Conservation (phyloP, 2,113 vertebrate species). For the Vireo altiloquus region DNA sequence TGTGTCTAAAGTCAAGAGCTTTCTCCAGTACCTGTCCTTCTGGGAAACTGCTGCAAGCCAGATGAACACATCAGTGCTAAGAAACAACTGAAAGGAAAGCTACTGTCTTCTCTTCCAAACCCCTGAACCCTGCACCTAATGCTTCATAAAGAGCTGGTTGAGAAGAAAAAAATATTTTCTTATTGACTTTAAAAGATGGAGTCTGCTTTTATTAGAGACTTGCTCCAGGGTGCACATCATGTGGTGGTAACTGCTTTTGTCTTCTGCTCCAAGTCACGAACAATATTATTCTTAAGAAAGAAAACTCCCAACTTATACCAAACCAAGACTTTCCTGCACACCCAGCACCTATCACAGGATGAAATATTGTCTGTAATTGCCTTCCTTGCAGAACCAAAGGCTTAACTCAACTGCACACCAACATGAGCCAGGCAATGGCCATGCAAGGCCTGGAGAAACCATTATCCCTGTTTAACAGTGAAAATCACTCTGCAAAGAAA, state of each 20-base stretch:
- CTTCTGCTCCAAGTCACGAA: conserved; percentile 33
- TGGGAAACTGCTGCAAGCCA: background rate
- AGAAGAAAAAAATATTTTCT: background rate
- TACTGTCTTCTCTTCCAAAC: background rate
- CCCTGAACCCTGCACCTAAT: background rate
- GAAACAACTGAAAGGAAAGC: background rate
- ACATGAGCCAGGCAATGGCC: background rate
- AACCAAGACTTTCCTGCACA: background rate
- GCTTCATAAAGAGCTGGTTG: background rate
- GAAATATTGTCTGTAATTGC: background rate
- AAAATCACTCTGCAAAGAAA: background rate
- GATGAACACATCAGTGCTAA: background rate
- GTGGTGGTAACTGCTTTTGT: conserved; percentile 14
- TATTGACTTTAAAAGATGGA: conserved; percentile 24
- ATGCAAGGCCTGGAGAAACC: background rate
- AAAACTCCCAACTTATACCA: background rate
- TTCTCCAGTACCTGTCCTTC: background rate
- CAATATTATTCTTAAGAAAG: conserved; percentile 39
- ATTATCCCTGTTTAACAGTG: background rate
- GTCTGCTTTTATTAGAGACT: conserved; percentile 32
- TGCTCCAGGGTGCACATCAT: conserved; percentile 27
- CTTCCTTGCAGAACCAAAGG: background rate
- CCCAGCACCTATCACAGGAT: background rate
- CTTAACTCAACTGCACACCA: background rate
- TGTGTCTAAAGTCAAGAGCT: background rate